phyloP scores from a whole-genome alignment of 2,888 invertebrate species.

The Catocala sponsa region DNA sequence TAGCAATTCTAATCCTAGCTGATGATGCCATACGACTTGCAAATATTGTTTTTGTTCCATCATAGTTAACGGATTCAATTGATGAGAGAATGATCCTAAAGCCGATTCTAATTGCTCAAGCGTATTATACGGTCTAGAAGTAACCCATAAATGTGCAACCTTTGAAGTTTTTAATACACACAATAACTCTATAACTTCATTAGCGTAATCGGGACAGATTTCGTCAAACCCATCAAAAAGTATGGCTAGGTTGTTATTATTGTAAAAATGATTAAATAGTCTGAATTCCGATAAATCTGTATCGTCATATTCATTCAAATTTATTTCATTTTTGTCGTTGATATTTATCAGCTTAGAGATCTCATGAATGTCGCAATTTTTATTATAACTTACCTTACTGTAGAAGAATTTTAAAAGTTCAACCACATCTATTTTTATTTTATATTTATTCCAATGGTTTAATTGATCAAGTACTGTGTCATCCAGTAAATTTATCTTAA shows the following conservation, averaged over 20 bases:
- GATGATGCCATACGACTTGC: slow-evolving; percentile 26
- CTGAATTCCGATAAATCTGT: slow-evolving; percentile 28
- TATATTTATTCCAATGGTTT: slow-evolving; percentile 15
- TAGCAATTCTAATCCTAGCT: neutral
- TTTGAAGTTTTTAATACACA: slow-evolving; percentile 29
- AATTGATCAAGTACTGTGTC: slow-evolving; percentile 11
- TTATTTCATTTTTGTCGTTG: slow-evolving; percentile 10
- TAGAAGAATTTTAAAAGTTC: slow-evolving; percentile 26
- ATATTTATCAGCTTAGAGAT: slow-evolving; percentile 5
- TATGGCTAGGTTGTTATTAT: slow-evolving; percentile 27
- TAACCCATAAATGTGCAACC: slow-evolving; percentile 39
- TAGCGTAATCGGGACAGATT: slow-evolving; percentile 44
- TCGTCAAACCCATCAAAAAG: slow-evolving; percentile 52
- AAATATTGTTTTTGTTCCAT: slow-evolving; percentile 31
- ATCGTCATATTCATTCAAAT: slow-evolving; percentile 1
- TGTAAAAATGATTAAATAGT: slow-evolving; percentile 35
- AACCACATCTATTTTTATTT: slow-evolving; percentile 7
- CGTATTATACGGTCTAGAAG: slow-evolving; percentile 38
- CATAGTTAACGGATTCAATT: slow-evolving; percentile 27
- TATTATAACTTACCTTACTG: slow-evolving; percentile 13
- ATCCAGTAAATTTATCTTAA: slow-evolving; percentile 43
- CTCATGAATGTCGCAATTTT: neutral
- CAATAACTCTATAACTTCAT: slow-evolving; percentile 32
- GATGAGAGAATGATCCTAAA: slow-evolving; percentile 40
- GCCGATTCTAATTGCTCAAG: slow-evolving; percentile 39